Base-by-base conservation (phyloP, 2,797 vertebrate species). In the Chrosomus eos region DNA sequence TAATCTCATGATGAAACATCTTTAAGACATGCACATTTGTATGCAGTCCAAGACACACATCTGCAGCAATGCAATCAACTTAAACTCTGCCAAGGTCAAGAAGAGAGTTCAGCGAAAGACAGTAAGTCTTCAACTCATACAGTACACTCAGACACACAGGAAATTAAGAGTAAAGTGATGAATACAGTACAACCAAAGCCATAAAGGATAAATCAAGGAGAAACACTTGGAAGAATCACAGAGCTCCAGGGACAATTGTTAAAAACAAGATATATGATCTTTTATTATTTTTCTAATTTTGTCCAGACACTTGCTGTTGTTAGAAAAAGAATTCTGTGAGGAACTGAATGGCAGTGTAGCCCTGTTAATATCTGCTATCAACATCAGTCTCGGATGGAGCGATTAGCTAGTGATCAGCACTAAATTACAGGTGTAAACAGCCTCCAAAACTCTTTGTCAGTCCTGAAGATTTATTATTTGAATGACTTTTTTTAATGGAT, bases 1-100 rank as follows among this genome's bases (percentile, higher is more conserved):
- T 48, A 48, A 74, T 84, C 33, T 70, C 36, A 58, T 16, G 51
- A 33, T 36, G 18, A 60, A 70, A 53, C 26, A n/a, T 77, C 64
- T 84, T 51, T 36, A 70, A 26, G 26, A 78, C 51, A 58, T 45
- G 38, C 64, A 60, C 38, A 71, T 84, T 78, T 78, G 51, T 78
- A 84, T 78, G 51, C 74, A 70, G 48, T 64, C 82, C 82, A 45
- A 84, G 74, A 84, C 38, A 45, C 82, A 68, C 43, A 77, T 84
- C 82, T 78, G 82, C 75, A 70, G 74, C 64, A 68, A 60, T 62
- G 38, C 66, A 78, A 78, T 70, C 74, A 84, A 33, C 74, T 60
- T 43, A 23, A 71, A 31, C 28, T 77, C 82, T 48, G 36, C 48
- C 66, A 62, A 84, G 74, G 82, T 84, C 82, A 78, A 11, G 36